A percentile compares a stretch with the other conserved stretches of the same genome.
These are phyloP conservation scores for Synergus laeviventris DNA, from an alignment of 2,888 invertebrate genomes.

Conservation along the genomic window DNA sequence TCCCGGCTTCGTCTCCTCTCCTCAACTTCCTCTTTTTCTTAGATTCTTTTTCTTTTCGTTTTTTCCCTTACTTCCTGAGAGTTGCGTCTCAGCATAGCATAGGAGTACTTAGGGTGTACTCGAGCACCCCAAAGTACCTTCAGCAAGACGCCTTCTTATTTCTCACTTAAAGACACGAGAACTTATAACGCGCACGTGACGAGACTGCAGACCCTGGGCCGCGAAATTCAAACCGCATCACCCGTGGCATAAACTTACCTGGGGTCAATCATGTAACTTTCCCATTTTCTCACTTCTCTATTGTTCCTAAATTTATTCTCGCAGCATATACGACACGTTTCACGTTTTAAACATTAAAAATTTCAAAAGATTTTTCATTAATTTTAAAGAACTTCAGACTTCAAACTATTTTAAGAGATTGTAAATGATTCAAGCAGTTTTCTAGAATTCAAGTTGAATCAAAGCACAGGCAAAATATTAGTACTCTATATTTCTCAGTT, in stretches of 20 bases:
- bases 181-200: slow-evolving; percentile 73
- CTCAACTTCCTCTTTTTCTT: slow-evolving; percentile 48
- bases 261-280: not conserved
- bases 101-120: slow-evolving; percentile 64
- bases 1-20: slow-evolving; percentile 43
- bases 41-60: slow-evolving; percentile 38
- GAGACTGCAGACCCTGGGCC: slow-evolving; percentile 65
- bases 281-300: no score
- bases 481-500: no score
- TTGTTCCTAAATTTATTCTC: no score
- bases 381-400: no score
- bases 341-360: no score
- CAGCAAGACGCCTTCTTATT: slow-evolving; percentile 49
- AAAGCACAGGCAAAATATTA: no score
- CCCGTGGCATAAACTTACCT: slow-evolving; percentile 47
- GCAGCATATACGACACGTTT: no score
- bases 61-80: not conserved
- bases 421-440: no score
- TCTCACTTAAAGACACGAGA: slow-evolving; percentile 69
- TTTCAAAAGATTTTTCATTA: no score
- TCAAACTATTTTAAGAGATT: no score
- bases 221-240: slow-evolving; percentile 38
- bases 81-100: slow-evolving; percentile 12
- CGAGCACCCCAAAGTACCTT: slow-evolving; percentile 56
- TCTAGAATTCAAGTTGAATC: no score